Base-by-base conservation (phyloP, 2,113 vertebrate species). In the Epinephelus cyanopodus region DNA sequence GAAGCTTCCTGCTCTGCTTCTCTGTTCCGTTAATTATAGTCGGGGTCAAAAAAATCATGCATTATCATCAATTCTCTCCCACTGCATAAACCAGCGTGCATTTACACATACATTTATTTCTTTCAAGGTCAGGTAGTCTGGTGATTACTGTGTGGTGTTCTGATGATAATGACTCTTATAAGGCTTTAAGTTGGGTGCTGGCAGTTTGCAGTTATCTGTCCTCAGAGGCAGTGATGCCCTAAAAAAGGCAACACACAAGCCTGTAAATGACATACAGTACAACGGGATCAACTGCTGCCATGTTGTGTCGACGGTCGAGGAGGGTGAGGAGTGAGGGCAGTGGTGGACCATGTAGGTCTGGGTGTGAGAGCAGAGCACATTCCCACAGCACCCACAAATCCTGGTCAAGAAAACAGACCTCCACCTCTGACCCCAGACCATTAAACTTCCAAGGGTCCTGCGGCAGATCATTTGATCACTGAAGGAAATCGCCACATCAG, bases 11-110 rank as follows among this genome's bases (percentile, higher is more conserved):
- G 45, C 18, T 67, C 18, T 61, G 45, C 37, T 29, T 65, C 60
- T 52, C 15, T 25, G 54, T 47, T 66, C 53, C 50, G 69, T 56
- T 54, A 54, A 33, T 69, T 69, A 53, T 13, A 68, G 47, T 23
- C 29, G 3, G 21, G 57, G 65, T 82, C 2, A 76, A 61, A 29
- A 25, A 25, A 53, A 33, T 33, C 14, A 27, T 2, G 11, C 25
- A n/a, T 61, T 42, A 18, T 33, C 54, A 39, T 23, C 21, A 42
- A 18, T 13, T 52, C 18, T 5, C 56, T 56, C n/a, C 15, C 18
- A 6, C 18, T 3, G 67, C 53, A 27, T 17, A 42, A 71, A 54
- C 53, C 23, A 5, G 12, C n/a, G 0, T 42, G 9, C 18, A 56
- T 57, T 9, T 39, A 42, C 23, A 18, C 9, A 52, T 39, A 1